Percentiles rank a stretch among this genome's conserved stretches.
These are phyloP conservation scores for Xanthorhoe designata DNA, from an alignment of 2,888 invertebrate species.

Conservation along the genomic window DNA sequence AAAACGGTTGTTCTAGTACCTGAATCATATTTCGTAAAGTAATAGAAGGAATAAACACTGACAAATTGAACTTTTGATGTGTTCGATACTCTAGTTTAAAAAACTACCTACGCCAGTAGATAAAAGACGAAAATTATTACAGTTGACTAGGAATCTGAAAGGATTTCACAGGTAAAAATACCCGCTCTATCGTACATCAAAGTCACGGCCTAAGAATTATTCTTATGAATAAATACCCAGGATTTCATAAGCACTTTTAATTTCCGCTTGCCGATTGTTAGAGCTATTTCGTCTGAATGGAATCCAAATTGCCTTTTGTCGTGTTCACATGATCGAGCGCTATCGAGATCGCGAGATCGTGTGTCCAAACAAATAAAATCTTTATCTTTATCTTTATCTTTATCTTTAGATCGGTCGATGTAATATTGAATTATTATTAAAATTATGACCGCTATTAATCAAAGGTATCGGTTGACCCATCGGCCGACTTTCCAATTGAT, in stretches of 20 bases:
- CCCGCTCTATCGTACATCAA: not conserved
- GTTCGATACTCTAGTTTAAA: not conserved
- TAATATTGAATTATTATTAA: conserved; percentile 45
- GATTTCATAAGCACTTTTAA: conserved; percentile 61
- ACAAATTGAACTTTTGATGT: not conserved
- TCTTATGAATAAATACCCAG: conserved; percentile 65
- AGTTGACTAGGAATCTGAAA: not conserved
- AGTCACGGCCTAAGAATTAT: conserved; percentile 53
- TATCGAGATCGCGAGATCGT: too few relatives aligned
- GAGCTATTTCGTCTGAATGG: conserved; percentile 58
- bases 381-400: too few relatives aligned
- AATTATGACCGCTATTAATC: conserved; percentile 39
- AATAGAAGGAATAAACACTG: too few relatives aligned
- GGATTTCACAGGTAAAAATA: not conserved
- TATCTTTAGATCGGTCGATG: conserved; percentile 41
- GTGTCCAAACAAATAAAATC: too few relatives aligned
- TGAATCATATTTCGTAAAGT: too few relatives aligned
- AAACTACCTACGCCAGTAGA: not conserved
- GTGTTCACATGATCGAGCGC: conserved; percentile 60
- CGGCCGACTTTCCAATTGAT: conserved; percentile 36
- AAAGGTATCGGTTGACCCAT: conserved; percentile 32
- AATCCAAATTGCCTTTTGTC: conserved; percentile 70
- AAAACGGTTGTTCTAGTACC: too few relatives aligned
- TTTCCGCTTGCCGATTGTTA: conserved; percentile 64
- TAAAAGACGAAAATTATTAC: not conserved